Base-by-base conservation (phyloP, 2,888 invertebrate genomes). In the Brachynemurus nebulosus region DNA sequence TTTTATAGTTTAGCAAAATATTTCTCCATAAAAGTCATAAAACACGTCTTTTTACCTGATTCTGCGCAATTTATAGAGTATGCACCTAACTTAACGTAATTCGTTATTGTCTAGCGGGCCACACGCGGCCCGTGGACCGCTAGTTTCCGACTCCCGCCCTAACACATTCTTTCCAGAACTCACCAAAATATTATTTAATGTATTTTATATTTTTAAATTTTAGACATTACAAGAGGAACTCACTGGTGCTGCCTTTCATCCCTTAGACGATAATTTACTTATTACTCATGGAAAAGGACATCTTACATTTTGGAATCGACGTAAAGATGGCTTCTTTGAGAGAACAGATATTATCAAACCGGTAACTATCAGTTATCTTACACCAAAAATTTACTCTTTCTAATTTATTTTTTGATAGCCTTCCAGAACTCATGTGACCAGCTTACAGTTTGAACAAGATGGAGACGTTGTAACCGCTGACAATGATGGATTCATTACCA, bases 401-500 rank as follows among this genome's bases (percentile, higher is more conserved):
- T 27, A 44, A 48, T 35, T 45, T 21, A 42, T 50, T 53, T 25
- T 45, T 63, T 67, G 50, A n/a, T 59, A 86, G 78, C 86, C 88
- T 1, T 82, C 86, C 11, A 75, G 88, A 44, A 86, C 86, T 0
- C 76, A 86, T 59, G 80, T 89, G 2, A 90, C 89, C 3, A 85
- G 89, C 47, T 70, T 92, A 14, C 88, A 90, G 57, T 92, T 91
- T 57, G 86, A 90, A 56, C 82, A 86, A 62, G 88, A 88, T 58
- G 92, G 91, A 5, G 91, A 91, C 59, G 86, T 92, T 2, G 84
- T 93, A 37, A 90, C 90, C 0, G 92, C 90, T 0, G 92, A 93
- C 57, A 85, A 86, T 48, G 89, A 88, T 59, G 92, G 92, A 6
- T 86, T 89, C 55, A 85, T 93, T 50, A 89, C 90, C 4, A 78